phyloP scores from a whole-genome alignment of 2,797 vertebrate genomes.

The Acrossocheilus fasciatus region DNA sequence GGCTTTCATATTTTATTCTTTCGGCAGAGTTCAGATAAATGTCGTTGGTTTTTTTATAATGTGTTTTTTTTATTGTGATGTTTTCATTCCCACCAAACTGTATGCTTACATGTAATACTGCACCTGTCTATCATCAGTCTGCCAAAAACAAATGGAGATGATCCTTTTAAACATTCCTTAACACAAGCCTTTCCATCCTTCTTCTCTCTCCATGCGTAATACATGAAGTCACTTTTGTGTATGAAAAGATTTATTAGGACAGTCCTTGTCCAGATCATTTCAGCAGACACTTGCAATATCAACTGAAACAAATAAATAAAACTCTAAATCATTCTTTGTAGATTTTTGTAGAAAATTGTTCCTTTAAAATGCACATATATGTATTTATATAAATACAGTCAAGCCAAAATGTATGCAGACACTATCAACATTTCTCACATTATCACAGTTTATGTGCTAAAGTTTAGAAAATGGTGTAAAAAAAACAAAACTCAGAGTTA shows the following conservation, averaged over 20 bases:
- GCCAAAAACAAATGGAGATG: neutral
- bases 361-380: neutral
- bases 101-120: neutral
- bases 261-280: neutral
- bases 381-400: neutral
- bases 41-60: neutral
- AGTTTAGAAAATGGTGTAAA: too few species aligned
- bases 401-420: neutral
- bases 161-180: conserved; percentile 39
- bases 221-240: neutral
- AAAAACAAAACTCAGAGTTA: neutral
- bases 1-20: neutral
- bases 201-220: neutral
- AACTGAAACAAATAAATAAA: neutral
- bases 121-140: neutral
- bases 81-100: neutral
- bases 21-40: neutral
- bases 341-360: neutral
- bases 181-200: neutral
- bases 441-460: too few species aligned
- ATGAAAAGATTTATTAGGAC: neutral
- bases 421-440: neutral
- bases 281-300: neutral
- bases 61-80: neutral
- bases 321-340: neutral